These are phyloP conservation scores for Sphaeramia orbicularis DNA, from an alignment of 2,797 vertebrate genomes.

Conservation along the genomic window DNA sequence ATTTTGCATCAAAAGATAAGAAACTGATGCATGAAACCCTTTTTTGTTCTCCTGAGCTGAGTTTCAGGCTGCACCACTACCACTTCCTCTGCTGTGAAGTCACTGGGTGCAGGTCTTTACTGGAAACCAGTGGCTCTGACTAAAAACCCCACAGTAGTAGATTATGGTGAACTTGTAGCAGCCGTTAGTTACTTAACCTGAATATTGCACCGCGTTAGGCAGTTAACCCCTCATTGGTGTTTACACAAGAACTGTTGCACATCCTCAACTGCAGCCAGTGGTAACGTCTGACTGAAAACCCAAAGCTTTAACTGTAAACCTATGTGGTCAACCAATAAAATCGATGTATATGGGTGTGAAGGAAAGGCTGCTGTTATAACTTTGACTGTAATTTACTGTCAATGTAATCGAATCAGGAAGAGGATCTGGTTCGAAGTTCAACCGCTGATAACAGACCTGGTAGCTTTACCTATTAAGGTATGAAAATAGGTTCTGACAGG, in stretches of 20 bases:
- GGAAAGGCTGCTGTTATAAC: constrained; percentile 2
- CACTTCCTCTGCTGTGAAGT: constrained; percentile 85
- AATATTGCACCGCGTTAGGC: constrained; percentile 31
- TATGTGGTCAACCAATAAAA: neutral
- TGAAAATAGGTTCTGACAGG: constrained; percentile 14
- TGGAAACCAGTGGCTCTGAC: constrained; percentile 83
- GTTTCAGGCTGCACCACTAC: constrained; percentile 77
- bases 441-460: constrained; percentile 24
- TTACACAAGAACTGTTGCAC: constrained; percentile 24
- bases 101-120: constrained; percentile 78
- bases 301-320: constrained; percentile 52
- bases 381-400: neutral
- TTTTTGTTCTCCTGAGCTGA: constrained; percentile 61
- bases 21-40: constrained; percentile 19
- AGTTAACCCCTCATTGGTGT: constrained; percentile 51
- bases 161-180: constrained; percentile 31
- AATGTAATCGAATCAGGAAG: constrained; percentile 7
- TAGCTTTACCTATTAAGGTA: constrained; percentile 33
- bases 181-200: constrained; percentile 30
- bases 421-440: constrained; percentile 36
- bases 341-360: constrained; percentile 16
- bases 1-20: constrained; percentile 53
- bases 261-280: constrained; percentile 25
- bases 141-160: constrained; percentile 70
- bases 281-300: constrained; percentile 74